These are phyloP conservation scores for Talpa occidentalis DNA, from an alignment of 2,113 vertebrate genomes.

Conservation along the genomic window DNA sequence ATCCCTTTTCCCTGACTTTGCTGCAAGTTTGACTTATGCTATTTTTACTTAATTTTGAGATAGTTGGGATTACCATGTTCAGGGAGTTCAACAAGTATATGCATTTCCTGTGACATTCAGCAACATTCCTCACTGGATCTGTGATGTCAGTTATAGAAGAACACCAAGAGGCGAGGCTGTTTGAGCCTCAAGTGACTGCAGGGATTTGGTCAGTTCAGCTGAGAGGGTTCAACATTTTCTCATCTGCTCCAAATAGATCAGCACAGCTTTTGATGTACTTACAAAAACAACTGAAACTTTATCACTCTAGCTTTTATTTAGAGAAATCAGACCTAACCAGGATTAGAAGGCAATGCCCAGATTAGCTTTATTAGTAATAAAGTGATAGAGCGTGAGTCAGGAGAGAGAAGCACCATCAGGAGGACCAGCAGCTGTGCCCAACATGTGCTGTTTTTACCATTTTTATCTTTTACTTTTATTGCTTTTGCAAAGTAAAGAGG, in stretches of 20 bases:
- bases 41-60: slow-evolving; percentile 3
- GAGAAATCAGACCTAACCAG: slow-evolving; percentile 18
- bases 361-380: slow-evolving; percentile 61
- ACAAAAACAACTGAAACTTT: slow-evolving; percentile 26
- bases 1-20: not conserved
- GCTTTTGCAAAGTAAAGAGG: slow-evolving; percentile 3
- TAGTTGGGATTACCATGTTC: not conserved
- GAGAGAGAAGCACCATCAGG: not conserved
- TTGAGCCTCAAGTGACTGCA: not conserved
- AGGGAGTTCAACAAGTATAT: not conserved
- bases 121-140: not conserved
- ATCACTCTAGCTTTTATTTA: slow-evolving; percentile 28
- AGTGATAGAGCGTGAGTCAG: slow-evolving; percentile 41
- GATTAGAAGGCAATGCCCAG: not conserved
- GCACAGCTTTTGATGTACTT: not conserved
- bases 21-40: not conserved
- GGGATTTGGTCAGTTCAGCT: not conserved
- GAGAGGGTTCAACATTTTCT: not conserved
- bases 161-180: not conserved
- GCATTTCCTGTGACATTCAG: not conserved
- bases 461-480: slow-evolving; percentile 47
- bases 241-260: not conserved
- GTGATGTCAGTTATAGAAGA: not conserved
- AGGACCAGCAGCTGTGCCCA: slow-evolving; percentile 5
- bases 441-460: slow-evolving; percentile 31